These are phyloP conservation scores for Clitarchus hookeri DNA, from an alignment of 2,888 invertebrate species.

Conservation along the genomic window DNA sequence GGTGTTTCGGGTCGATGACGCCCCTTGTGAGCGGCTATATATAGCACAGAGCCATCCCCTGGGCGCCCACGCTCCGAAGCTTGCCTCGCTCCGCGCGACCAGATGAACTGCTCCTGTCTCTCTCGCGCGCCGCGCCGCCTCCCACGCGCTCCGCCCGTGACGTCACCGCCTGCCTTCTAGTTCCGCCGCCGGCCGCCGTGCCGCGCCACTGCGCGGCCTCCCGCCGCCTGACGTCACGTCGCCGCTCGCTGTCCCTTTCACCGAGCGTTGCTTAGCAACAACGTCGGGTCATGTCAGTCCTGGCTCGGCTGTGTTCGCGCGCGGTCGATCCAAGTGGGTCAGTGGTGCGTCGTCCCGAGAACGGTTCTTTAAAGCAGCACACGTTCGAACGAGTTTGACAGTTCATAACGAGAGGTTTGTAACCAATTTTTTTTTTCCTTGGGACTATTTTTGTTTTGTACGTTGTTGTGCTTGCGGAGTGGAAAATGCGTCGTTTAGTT, in stretches of 20 bases:
- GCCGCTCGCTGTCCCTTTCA: constrained; percentile 37
- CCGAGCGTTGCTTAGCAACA: constrained; percentile 36
- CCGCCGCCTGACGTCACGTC: constrained; percentile 38
- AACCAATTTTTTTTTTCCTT: background rate
- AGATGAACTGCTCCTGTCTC: background rate
- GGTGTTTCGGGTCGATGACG: background rate
- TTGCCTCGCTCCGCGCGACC: background rate
- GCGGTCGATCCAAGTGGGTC: constrained; percentile 15
- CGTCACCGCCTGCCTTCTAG: constrained; percentile 31
- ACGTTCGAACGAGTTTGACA: constrained; percentile 22
- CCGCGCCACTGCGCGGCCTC: constrained; percentile 34
- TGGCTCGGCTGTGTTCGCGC: background rate
- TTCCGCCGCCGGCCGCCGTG: constrained; percentile 31
- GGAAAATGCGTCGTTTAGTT: background rate
- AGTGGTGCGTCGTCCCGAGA: constrained; percentile 5
- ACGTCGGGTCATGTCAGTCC: constrained; percentile 16
- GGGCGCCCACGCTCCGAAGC: background rate
- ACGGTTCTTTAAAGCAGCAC: background rate
- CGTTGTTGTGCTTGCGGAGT: background rate
- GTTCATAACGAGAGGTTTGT: constrained; percentile 30
- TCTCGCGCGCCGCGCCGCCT: background rate
- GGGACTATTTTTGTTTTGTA: background rate
- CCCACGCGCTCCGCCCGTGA: constrained; percentile 31
- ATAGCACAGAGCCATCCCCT: background rate
- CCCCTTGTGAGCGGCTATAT: constrained; percentile 7